Evolutionary conservation across 2,113 vertebrate genomes (phyloP).

Genomic region (Sula dactylatra): DNA sequence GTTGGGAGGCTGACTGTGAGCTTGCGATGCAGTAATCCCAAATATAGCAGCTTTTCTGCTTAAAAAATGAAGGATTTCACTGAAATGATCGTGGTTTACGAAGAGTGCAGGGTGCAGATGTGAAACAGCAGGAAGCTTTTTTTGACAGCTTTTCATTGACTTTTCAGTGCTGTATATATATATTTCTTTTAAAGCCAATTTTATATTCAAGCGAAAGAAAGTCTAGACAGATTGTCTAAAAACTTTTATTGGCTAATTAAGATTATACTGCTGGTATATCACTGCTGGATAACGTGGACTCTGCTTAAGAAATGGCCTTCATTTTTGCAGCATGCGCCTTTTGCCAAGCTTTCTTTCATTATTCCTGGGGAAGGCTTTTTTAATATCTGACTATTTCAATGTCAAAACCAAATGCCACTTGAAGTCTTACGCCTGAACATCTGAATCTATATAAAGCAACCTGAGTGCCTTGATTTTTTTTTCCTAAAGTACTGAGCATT

Average conservation of each 20-base stretch:
- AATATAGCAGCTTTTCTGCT: not conserved
- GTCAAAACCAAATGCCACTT: not conserved
- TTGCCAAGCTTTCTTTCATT: not conserved
- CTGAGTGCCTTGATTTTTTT: not conserved
- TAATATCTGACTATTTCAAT: not conserved
- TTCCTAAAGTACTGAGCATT: not conserved
- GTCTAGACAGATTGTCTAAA: constrained; percentile 59
- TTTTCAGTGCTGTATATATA: constrained; percentile 32
- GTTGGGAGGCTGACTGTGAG: not conserved
- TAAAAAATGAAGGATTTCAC: not conserved
- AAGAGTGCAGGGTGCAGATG: not conserved
- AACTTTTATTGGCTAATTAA: constrained; percentile 49
- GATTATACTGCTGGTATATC: constrained; percentile 8
- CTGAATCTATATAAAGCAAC: not conserved
- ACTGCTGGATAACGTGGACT: not conserved
- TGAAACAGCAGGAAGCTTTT: not conserved
- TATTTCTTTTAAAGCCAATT: constrained; percentile 32
- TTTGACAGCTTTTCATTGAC: not conserved
- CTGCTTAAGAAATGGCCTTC: not conserved
- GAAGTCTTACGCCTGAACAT: not conserved
- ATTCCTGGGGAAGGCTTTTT: not conserved
- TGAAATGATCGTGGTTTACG: not conserved
- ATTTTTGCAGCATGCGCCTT: not conserved
- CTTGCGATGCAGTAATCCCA: not conserved
- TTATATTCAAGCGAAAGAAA: constrained; percentile 18